phyloP scores from a whole-genome alignment of 2,113 vertebrate species.

The Podarcis muralis region DNA sequence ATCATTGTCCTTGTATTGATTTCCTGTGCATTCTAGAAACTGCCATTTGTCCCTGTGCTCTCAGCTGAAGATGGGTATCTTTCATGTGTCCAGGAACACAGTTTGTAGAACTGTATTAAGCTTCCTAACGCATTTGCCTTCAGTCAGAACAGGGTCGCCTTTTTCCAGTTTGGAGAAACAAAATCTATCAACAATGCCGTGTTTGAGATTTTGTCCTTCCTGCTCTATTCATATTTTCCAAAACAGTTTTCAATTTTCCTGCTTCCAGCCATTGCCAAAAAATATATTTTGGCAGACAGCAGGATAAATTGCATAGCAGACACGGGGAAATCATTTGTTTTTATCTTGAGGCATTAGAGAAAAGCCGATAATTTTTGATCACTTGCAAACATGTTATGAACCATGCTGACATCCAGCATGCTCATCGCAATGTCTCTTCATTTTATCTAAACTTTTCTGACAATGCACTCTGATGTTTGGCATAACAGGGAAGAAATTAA shows the following conservation, averaged over 20 bases:
- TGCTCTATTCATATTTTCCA: constrained; percentile 47
- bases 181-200: constrained; percentile 37
- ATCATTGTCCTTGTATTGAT: background rate
- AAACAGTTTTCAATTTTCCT: constrained; percentile 51
- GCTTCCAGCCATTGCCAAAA: constrained; percentile 39
- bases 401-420: constrained; percentile 1
- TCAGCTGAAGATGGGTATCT: background rate
- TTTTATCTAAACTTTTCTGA: accelerated
- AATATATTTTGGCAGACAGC: background rate
- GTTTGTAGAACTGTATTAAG: background rate
- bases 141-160: constrained; percentile 1
- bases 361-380: background rate
- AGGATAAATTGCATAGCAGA: constrained; percentile 18
- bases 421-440: constrained; percentile 13
- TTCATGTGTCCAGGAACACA: background rate
- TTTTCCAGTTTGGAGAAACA: background rate
- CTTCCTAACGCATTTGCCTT: constrained; percentile 10
- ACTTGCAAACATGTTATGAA: accelerated
- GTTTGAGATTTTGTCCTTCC: constrained; percentile 7
- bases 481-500: background rate
- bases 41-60: background rate
- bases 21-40: background rate
- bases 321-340: background rate
- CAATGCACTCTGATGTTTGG: constrained; percentile 9
- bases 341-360: constrained; percentile 16